Percentiles rank a stretch among this genome's conserved stretches.
These are phyloP conservation scores for Oplegnathus fasciatus DNA, from an alignment of 2,113 vertebrate species.

Conservation along the genomic window DNA sequence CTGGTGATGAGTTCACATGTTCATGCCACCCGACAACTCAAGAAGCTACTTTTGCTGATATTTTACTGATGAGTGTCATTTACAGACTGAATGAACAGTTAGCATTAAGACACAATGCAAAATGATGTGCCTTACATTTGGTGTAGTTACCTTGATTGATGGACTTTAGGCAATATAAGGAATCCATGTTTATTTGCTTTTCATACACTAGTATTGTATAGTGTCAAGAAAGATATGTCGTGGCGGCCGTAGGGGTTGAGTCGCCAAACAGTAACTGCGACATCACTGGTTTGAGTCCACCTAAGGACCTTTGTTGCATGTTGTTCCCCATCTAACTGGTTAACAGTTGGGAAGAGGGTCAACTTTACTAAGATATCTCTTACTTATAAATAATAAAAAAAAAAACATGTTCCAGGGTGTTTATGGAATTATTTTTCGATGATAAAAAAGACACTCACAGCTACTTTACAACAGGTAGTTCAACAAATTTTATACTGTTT, in stretches of 20 bases:
- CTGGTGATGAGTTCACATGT: neutral
- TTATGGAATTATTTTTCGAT: neutral
- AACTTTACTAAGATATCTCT: neutral
- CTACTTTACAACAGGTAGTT: neutral
- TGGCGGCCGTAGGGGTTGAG: neutral
- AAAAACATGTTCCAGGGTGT: too few relatives aligned
- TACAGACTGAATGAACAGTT: neutral
- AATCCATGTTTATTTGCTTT: neutral
- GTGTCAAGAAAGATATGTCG: neutral
- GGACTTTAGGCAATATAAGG: neutral
- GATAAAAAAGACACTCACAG: neutral
- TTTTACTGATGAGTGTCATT: neutral
- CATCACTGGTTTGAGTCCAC: neutral
- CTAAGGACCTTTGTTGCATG: neutral
- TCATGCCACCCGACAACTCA: neutral
- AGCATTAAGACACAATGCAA: neutral
- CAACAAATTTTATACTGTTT: too few relatives aligned
- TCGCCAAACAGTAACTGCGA: neutral
- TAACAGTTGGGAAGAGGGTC: neutral
- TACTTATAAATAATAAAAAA: too few relatives aligned
- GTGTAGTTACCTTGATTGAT: neutral
- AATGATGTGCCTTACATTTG: neutral
- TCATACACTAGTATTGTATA: neutral
- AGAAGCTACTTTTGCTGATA: neutral
- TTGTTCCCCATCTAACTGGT: neutral